Evolutionary conservation across 2,888 invertebrate species (phyloP), one percentile per base, ranked within the genome.

Genomic region (Stomorhina lunata): DNA sequence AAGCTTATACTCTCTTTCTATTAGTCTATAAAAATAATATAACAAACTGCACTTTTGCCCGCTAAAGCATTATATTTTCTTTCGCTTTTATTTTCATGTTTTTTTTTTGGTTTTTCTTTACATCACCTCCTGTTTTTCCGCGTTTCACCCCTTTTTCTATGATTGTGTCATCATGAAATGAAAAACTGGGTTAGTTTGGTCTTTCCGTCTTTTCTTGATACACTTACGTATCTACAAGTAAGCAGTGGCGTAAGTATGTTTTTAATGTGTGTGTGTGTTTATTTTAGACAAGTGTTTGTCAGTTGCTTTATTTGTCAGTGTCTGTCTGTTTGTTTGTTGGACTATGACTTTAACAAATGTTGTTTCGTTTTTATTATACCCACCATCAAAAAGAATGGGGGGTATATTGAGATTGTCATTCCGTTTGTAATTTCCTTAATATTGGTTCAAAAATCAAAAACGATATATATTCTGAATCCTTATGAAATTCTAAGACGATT

Each of bases 111-210:
- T 40, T 65, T 78, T 69, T 59, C 45, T 37, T 65, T 71, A 22
- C 22, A n/a, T 50, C 25, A 32, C 27, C 29, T 50, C 5, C n/a
- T n/a, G n/a, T n/a, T n/a, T n/a, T 40, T 32, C 40, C 29, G 12
- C 59, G 17, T 53, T 15, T 9, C 37, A 40, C 17, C 45, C 50
- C 72, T 27, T 29, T n/a, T 29, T 59, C 69, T 48, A 48, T 63
- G 48, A 29, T 65, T 53, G 40, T 80, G 72, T 81, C 80, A 66
- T 80, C 65, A 65, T 79, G 57, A 79, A 79, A 79, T 82, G 79
- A 72, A 81, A 86, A 86, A 86, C 85, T 86, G 71, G 86, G 86
- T 86, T 86, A 86, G 86, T 86, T 86, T 86, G 84, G 85, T 85
- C 84, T 85, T 85, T 86, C 84, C 84, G 84, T 84, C 79, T 79